Percentiles rank a stretch among this genome's conserved stretches.
Conservation (phyloP, 2,797 vertebrate species). For the Tinamus major region DNA sequence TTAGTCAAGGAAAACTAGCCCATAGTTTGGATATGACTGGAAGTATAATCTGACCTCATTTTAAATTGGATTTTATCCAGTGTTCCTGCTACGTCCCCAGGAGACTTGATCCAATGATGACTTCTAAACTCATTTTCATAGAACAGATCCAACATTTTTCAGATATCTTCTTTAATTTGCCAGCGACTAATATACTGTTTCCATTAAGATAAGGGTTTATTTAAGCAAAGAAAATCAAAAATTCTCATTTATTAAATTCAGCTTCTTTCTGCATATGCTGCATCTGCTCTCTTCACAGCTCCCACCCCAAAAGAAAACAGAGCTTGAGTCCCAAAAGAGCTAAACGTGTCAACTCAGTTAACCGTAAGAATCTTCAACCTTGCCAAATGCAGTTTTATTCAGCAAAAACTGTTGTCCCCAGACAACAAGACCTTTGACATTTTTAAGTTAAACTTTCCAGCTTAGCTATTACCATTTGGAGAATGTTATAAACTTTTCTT, state of each 20-base stretch:
- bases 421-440: not conserved
- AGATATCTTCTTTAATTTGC: conserved; percentile 61
- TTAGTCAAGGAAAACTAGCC: conserved; percentile 25
- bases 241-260: not conserved
- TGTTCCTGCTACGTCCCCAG: conserved; percentile 47
- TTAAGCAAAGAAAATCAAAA: conserved; percentile 1
- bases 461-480: conserved; percentile 5
- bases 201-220: conserved; percentile 33
- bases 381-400: not conserved
- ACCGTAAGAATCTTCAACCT: not conserved
- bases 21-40: not conserved
- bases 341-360: not conserved
- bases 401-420: conserved; percentile 10
- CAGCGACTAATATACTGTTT: conserved; percentile 25
- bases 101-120: conserved; percentile 39
- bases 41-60: conserved; percentile 56
- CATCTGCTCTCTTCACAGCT: conserved; percentile 24
- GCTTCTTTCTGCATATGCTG: not conserved
- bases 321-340: conserved; percentile 3
- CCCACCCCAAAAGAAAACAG: not conserved
- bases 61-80: conserved; percentile 64
- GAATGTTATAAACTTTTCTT: not conserved
- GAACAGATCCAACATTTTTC: conserved; percentile 39
- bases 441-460: conserved; percentile 28
- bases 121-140: conserved; percentile 53